phyloP scores from a whole-genome alignment of 2,797 vertebrate species.

The Ctenochaetus hawaiiensis region DNA sequence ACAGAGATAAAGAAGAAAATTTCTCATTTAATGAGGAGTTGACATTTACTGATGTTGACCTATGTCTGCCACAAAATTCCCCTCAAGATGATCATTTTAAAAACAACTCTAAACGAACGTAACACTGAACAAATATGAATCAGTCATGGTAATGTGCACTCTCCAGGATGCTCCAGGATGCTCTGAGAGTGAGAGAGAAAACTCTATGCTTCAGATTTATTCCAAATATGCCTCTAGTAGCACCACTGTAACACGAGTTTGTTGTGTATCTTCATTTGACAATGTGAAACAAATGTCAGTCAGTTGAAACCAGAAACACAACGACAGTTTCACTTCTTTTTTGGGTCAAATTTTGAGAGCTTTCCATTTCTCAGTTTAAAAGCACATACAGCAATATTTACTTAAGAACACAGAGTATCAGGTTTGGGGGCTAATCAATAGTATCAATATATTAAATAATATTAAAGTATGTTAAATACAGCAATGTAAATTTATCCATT shows the following conservation, averaged over 20 bases:
- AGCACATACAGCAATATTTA: not conserved
- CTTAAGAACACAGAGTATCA: not conserved
- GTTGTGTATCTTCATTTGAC: constrained; percentile 2
- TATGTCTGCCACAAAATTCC: not conserved
- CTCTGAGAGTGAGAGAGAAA: not conserved
- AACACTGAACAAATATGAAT: not conserved
- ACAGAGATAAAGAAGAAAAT: not conserved
- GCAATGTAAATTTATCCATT: not conserved
- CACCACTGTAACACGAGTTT: not conserved
- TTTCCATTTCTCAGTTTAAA: not conserved
- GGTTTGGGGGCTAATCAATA: no score
- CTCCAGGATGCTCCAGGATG: not conserved
- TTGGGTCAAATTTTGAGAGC: constrained; percentile 19
- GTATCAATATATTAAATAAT: no score
- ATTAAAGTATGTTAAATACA: not conserved
- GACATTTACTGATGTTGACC: not conserved
- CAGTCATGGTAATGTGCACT: not conserved
- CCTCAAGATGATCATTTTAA: not conserved
- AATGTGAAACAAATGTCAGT: constrained; percentile 10
- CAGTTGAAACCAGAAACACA: constrained; percentile 42
- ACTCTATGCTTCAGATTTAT: not conserved
- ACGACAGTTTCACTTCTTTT: constrained; percentile 44
- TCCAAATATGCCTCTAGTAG: not conserved
- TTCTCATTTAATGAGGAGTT: not conserved
- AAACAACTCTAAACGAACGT: not conserved